A percentile compares a stretch with the other conserved stretches of the same genome.
Evolutionary conservation across 2,888 invertebrate genomes (phyloP).

Genomic region (Taenaris catops): DNA sequence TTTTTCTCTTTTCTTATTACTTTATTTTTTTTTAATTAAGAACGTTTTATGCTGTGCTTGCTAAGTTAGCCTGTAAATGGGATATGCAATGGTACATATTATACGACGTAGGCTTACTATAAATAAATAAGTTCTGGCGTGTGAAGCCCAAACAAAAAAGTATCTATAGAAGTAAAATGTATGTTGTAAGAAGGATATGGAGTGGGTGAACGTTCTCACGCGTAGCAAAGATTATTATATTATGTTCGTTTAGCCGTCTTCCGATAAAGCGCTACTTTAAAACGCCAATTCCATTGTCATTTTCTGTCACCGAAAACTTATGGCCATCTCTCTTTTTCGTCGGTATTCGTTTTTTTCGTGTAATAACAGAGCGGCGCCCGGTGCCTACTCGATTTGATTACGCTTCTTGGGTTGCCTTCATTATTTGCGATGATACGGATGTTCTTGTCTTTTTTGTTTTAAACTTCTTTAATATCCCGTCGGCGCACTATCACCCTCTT

Average conservation of each 20-base stretch:
- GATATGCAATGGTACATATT: no score
- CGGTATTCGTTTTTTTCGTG: slow-evolving; percentile 39
- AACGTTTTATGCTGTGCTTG: no score
- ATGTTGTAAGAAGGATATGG: no score
- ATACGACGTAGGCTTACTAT: no score
- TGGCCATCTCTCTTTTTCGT: slow-evolving; percentile 27
- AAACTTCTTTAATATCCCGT: slow-evolving; percentile 26
- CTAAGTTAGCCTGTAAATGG: no score
- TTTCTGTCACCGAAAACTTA: slow-evolving; percentile 44
- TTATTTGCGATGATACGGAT: slow-evolving; percentile 72
- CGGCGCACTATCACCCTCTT: slow-evolving; percentile 20
- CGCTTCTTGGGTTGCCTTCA: slow-evolving; percentile 48
- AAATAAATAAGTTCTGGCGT: no score
- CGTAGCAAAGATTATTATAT: no score
- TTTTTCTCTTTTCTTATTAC: no score
- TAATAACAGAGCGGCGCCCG: slow-evolving; percentile 60
- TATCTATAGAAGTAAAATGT: no score
- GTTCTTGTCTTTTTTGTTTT: slow-evolving; percentile 49
- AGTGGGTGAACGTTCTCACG: no score
- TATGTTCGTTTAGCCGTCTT: slow-evolving; percentile 52
- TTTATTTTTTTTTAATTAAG: no score
- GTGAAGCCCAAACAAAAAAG: no score
- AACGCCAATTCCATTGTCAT: slow-evolving; percentile 62
- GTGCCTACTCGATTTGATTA: slow-evolving; percentile 42
- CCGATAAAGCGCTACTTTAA: slow-evolving; percentile 56